Conservation (phyloP, 2,888 invertebrate species). For the Synanthedon tipuliformis region DNA sequence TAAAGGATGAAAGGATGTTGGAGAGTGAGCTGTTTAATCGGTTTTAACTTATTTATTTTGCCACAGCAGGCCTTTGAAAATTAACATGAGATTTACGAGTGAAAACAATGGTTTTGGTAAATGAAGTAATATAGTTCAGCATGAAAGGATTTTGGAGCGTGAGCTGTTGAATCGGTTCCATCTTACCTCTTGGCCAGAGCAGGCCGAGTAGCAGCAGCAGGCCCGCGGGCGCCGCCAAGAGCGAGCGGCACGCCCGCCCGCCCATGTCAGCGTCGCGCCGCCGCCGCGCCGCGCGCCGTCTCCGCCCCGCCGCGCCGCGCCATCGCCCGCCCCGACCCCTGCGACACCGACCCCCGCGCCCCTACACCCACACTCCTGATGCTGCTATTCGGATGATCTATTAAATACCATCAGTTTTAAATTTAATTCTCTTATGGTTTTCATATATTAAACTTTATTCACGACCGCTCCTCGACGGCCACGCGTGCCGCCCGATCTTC, state of each 20-base stretch:
- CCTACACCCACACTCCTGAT: conserved; percentile 24
- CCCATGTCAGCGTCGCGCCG: conserved; percentile 66
- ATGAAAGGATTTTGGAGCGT: too few relatives aligned
- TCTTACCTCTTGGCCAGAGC: conserved; percentile 62
- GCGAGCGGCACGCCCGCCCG: conserved; percentile 66
- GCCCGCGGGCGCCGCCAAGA: conserved; percentile 66
- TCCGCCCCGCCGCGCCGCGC: conserved; percentile 44
- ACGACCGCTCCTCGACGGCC: conserved; percentile 60
- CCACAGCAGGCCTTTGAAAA: conserved; percentile 39
- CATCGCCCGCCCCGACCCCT: conserved; percentile 34
- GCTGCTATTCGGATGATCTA: conserved; percentile 42
- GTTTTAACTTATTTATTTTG: conserved; percentile 23
- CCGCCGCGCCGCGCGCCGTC: conserved; percentile 53
- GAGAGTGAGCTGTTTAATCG: too few relatives aligned
- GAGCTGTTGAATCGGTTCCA: too few relatives aligned
- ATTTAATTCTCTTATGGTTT: conserved; percentile 51
- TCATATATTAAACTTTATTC: conserved; percentile 55
- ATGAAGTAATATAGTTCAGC: too few relatives aligned
- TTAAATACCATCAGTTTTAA: conserved; percentile 51
- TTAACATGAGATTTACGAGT: too few relatives aligned
- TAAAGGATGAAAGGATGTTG: too few relatives aligned
- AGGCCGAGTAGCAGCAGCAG: conserved; percentile 58
- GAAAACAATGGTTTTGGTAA: too few relatives aligned
- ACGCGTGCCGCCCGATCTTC: conserved; percentile 55
- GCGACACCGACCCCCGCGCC: conserved; percentile 28